These are phyloP conservation scores for Eudemis profundana DNA, from an alignment of 2,888 invertebrate species.

Conservation along the genomic window DNA sequence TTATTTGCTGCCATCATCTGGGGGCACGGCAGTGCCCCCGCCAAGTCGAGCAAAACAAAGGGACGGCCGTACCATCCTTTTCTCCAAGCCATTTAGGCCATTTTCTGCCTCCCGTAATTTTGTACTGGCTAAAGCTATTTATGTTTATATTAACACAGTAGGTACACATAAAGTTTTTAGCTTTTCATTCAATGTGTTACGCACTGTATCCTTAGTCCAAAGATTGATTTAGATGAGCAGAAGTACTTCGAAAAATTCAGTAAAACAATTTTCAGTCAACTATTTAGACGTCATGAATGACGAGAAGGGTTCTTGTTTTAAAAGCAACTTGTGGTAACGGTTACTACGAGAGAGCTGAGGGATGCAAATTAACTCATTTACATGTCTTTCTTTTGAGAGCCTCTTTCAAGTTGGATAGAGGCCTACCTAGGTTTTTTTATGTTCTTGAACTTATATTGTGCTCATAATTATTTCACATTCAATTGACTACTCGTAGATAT, in stretches of 20 bases:
- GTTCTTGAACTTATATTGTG: neutral
- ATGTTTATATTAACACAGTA: too few relatives aligned
- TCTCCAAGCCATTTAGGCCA: too few relatives aligned
- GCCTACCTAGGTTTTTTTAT: neutral
- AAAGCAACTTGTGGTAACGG: constrained; percentile 16
- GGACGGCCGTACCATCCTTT: too few relatives aligned
- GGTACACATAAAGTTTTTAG: too few relatives aligned
- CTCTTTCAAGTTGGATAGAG: constrained; percentile 43
- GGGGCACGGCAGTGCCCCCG: too few relatives aligned
- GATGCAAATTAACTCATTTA: constrained; percentile 74
- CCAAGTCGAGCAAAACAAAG: too few relatives aligned
- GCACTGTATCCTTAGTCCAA: too few relatives aligned
- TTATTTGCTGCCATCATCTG: too few relatives aligned
- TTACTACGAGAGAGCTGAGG: constrained; percentile 54
- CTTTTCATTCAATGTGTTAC: too few relatives aligned
- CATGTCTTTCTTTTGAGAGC: constrained; percentile 61
- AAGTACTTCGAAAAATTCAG: neutral
- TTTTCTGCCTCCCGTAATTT: too few relatives aligned
- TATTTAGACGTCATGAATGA: constrained; percentile 19
- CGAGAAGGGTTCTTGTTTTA: constrained; percentile 9
- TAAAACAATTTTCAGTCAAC: constrained; percentile 18
- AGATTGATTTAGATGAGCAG: too few relatives aligned
- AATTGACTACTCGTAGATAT: constrained; percentile 15
- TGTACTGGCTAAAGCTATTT: neutral
- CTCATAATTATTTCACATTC: neutral